These are phyloP conservation scores for Arge pagana DNA, from an alignment of 2,888 invertebrate species.

Conservation along the genomic window DNA sequence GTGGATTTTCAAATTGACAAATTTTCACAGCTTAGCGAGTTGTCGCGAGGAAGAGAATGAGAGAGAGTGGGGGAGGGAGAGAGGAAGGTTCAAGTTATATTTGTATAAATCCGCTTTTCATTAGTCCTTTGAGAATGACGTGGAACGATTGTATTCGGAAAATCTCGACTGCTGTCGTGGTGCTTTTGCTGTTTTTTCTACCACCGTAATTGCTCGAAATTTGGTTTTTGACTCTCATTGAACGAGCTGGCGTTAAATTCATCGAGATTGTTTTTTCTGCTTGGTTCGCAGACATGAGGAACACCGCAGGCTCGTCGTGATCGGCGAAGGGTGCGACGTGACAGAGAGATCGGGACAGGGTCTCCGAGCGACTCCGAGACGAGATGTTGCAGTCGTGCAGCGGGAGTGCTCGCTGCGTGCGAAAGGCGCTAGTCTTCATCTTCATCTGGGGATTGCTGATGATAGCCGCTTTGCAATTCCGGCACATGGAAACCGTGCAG, in stretches of 20 bases:
- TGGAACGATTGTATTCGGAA: no score
- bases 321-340: background rate
- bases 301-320: background rate
- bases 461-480: constrained; percentile 57
- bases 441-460: constrained; percentile 60
- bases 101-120: no score
- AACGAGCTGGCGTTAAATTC: background rate
- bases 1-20: background rate
- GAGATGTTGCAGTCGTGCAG: constrained; percentile 43
- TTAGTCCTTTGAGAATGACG: no score
- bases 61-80: no score
- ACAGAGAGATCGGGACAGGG: background rate
- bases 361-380: constrained; percentile 1
- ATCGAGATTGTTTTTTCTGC: background rate
- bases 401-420: constrained; percentile 55
- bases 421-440: constrained; percentile 57
- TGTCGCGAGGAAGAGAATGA: no score
- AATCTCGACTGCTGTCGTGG: no score
- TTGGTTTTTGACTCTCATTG: background rate
- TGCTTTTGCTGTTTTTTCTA: no score
- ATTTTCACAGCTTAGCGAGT: background rate
- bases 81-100: no score
- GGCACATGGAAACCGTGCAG: constrained; percentile 41
- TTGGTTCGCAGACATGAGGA: constrained; percentile 5
- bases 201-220: no score